These are phyloP conservation scores for Spilarctia lutea DNA, from an alignment of 2,888 invertebrate species.

Conservation along the genomic window DNA sequence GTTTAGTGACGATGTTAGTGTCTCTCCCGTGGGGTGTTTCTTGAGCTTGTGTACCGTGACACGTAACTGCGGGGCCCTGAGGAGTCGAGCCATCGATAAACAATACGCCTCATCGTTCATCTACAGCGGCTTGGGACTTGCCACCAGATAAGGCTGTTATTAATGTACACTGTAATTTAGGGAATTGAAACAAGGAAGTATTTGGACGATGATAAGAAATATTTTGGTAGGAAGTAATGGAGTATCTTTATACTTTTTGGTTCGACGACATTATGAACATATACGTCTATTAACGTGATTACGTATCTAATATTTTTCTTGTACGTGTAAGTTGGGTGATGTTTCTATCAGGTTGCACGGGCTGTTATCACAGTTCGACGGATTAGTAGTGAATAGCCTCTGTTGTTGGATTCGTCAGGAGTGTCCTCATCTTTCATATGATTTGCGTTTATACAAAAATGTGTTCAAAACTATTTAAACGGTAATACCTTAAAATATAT, in stretches of 20 bases:
- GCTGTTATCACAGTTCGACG: too few relatives aligned
- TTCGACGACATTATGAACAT: not conserved
- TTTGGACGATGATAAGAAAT: not conserved
- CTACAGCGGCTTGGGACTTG: not conserved
- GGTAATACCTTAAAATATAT: too few relatives aligned
- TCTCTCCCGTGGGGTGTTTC: not conserved
- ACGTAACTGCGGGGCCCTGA: not conserved
- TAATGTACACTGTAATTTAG: slow-evolving; percentile 3
- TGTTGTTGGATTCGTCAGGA: too few relatives aligned
- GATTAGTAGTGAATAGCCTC: too few relatives aligned
- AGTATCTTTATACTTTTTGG: not conserved
- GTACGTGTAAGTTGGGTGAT: too few relatives aligned
- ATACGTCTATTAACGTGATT: too few relatives aligned
- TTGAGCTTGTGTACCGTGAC: not conserved
- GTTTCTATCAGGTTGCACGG: too few relatives aligned
- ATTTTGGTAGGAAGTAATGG: not conserved
- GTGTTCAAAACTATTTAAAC: too few relatives aligned
- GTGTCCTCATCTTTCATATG: too few relatives aligned
- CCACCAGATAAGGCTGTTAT: not conserved
- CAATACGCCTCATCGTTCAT: slow-evolving; percentile 9
- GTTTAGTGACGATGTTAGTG: not conserved
- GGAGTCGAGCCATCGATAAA: slow-evolving; percentile 5
- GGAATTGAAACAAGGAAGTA: not conserved
- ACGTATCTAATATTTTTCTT: too few relatives aligned
- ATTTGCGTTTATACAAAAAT: too few relatives aligned